Evolutionary conservation across 2,888 invertebrate species (phyloP), one percentile per base, ranked within the genome.

Genomic region (Drosophila testacea): DNA sequence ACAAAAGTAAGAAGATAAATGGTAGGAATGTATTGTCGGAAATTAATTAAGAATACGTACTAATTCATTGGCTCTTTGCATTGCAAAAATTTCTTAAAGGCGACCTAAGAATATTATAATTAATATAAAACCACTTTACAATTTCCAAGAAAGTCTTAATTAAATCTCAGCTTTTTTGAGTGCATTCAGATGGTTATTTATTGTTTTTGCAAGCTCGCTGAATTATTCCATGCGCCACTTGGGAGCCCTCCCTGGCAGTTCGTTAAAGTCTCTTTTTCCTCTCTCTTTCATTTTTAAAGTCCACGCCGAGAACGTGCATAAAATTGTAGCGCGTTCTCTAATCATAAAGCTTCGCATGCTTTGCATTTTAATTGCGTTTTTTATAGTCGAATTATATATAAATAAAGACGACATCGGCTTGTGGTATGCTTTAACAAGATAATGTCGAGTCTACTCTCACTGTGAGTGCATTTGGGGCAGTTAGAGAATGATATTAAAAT

Each of bases 301-400:
- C 57, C 56, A 60, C 72, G 67, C 28, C 50, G 38, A 27, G 46
- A 75, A 75, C 82, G 84, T 82, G 82, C 69, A 73, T 76, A 64
- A 82, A 87, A 82, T 82, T 69, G 78, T 78, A 67, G 56, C 73
- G 73, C 73, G 60, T 60, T 57, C 69, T 79, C 79, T 88, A 84
- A 87, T 81, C 85, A 87, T 77, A 79, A 76, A 68, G 48, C 63
- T 47, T 41, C 46, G 34, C 73, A 68, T 72, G 85, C 52, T 55
- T 61, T 56, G 88, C 82, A 83, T 87, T 73, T 87, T 72, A 83
- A 87, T 84, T 81, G 57, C 41, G 54, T 9, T 48, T 48, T 47
- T 56, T 48, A 57, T 44, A 48, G 44, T 44, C 41, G 36, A 54
- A 65, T 66, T 60, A 44, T 51, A 48, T 54, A 39, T 59, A 44